phyloP scores from a whole-genome alignment of 2,797 vertebrate genomes.

The Glossophaga mutica region DNA sequence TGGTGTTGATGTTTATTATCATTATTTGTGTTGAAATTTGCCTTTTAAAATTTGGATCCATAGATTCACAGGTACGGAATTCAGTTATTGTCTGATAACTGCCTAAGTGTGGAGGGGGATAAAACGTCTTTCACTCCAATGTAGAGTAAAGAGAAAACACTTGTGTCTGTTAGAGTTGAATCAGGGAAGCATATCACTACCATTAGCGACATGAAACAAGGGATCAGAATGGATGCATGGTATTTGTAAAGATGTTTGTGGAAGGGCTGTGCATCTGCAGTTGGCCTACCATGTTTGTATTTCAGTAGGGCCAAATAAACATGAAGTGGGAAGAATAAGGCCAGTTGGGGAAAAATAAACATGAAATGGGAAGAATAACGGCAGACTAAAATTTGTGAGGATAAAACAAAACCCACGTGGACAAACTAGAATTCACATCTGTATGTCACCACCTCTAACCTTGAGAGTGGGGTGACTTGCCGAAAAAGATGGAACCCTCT shows the following conservation, averaged over 20 bases:
- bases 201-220: background rate
- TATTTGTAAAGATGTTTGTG: background rate
- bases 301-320: background rate
- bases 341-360: background rate
- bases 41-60: conserved; percentile 4
- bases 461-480: background rate
- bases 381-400: conserved; percentile 9
- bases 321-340: background rate
- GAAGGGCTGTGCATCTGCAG: background rate
- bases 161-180: background rate
- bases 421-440: background rate
- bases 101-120: background rate
- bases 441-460: background rate
- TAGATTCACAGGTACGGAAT: background rate
- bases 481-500: background rate
- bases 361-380: background rate
- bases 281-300: background rate
- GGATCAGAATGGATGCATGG: background rate
- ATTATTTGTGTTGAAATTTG: conserved; percentile 24
- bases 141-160: background rate
- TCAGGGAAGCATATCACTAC: background rate
- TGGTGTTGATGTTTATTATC: background rate
- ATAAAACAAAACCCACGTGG: background rate
- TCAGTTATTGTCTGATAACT: background rate
- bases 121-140: background rate